Conservation (phyloP, 2,797 vertebrate genomes). For the Mus caroli region DNA sequence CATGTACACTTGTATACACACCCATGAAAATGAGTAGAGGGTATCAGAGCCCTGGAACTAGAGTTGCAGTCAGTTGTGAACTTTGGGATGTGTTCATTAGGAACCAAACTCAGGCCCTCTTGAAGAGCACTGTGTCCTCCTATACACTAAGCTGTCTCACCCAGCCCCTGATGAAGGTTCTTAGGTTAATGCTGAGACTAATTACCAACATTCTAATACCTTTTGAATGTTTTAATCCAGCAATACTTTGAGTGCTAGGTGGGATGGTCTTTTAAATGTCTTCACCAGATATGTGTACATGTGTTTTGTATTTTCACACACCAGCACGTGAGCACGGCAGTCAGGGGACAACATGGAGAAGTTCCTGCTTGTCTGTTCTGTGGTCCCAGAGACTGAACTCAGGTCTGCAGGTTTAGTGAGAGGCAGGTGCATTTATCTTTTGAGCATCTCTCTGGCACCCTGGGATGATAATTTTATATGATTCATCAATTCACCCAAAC, state of each 20-base stretch:
- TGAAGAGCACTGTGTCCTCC: background rate
- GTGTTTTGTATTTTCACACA: background rate
- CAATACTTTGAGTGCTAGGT: background rate
- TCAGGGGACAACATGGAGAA: background rate
- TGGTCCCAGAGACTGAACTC: background rate
- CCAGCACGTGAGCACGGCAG: too few species aligned
- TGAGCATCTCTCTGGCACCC: background rate
- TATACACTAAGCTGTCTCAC: background rate
- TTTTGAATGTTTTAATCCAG: constrained; percentile 15
- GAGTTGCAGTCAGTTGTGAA: background rate
- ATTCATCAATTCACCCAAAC: background rate
- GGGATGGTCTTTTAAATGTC: background rate
- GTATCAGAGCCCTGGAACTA: background rate
- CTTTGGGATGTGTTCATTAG: background rate
- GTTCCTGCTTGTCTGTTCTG: background rate
- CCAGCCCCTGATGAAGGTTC: background rate
- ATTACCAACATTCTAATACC: background rate
- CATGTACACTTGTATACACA: background rate
- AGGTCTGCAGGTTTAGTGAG: background rate
- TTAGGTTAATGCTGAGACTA: constrained; percentile 17
- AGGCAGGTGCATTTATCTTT: background rate
- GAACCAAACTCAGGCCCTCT: background rate
- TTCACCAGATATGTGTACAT: background rate
- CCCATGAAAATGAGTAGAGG: background rate
- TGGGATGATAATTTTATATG: background rate